Evolutionary conservation across 1,140 invertebrate species (phyloP), one percentile per base, ranked within the genome.

Genomic region (Lepidurus apus): DNA sequence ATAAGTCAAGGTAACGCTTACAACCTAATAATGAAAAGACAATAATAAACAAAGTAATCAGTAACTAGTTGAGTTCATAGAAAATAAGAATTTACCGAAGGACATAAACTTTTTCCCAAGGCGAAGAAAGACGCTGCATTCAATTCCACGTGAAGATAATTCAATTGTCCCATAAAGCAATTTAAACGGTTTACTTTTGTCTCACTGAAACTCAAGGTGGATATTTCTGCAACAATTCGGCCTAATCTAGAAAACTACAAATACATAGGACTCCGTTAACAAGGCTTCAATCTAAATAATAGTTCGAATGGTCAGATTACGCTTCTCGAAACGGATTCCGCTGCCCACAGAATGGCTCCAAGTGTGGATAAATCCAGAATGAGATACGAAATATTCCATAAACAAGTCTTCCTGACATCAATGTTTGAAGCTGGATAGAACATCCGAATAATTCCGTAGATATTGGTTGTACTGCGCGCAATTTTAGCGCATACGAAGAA

Each of bases 141-240:
- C 21, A 65, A 65, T 21, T 65, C 53, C 53, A 65, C 53, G 0
- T 65, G 17, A 17, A 65, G 13, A 65, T 65, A 21, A n/a, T 65
- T 17, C 53, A 65, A 17, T 65, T 65, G 53, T 65, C 53, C 53
- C 53, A 65, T 65, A 8, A 65, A 65, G 13, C 53, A 65, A 65
- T 65, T 65, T 21, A 65, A 13, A n/a, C 21, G 17, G 17, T 21
- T 21, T 21, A 17, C 4, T 1, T 9, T 65, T 5, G 9, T 65
- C 9, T 65, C 9, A 65, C 21, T 21, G n/a, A 65, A 21, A 5
- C 17, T 65, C n/a, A 65, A 21, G 53, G 53, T 65, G 1, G 53
- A 65, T 65, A 65, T 65, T 65, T 65, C 53, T 7, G 13, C 2
- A 65, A 65, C 53, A 17, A 1, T 65, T 65, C 53, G 53, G 53